Percentiles rank a stretch among this genome's conserved stretches.
Evolutionary conservation across 2,797 vertebrate species (phyloP).

Genomic region (Silurus lanzhouensis): DNA sequence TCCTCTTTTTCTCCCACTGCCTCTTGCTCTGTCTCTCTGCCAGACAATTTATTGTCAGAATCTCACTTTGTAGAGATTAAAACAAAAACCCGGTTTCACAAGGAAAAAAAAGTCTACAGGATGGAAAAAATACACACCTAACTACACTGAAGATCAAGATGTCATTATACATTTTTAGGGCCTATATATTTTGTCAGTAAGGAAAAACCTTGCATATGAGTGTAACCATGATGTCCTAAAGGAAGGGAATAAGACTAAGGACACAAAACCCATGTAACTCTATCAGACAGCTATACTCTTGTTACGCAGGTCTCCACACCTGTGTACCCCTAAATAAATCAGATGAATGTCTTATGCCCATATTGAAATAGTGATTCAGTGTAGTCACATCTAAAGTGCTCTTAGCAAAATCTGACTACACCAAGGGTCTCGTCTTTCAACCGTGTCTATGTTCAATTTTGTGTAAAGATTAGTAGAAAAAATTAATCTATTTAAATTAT

Average conservation of each 20-base stretch:
- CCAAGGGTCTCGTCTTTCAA: neutral
- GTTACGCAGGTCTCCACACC: neutral
- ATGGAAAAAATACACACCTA: neutral
- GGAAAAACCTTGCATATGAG: neutral
- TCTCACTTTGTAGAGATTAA: neutral
- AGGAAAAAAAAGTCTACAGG: neutral
- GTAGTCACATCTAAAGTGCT: neutral
- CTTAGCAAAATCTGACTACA: neutral
- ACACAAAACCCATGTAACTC: neutral
- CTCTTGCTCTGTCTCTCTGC: neutral
- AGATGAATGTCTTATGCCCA: neutral
- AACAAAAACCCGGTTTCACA: neutral
- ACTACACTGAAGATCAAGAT: neutral
- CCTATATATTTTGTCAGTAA: neutral
- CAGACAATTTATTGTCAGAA: neutral
- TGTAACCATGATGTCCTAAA: neutral
- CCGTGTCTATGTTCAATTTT: neutral
- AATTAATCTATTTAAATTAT: neutral
- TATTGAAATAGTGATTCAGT: neutral
- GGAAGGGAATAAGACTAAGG: neutral
- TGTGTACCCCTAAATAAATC: conserved; percentile 9
- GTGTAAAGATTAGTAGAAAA: neutral
- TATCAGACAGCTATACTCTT: neutral
- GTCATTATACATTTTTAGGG: neutral
- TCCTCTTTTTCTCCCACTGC: neutral